These are phyloP conservation scores for Bettongia penicillata DNA, from an alignment of 2,113 vertebrate species.

Conservation along the genomic window DNA sequence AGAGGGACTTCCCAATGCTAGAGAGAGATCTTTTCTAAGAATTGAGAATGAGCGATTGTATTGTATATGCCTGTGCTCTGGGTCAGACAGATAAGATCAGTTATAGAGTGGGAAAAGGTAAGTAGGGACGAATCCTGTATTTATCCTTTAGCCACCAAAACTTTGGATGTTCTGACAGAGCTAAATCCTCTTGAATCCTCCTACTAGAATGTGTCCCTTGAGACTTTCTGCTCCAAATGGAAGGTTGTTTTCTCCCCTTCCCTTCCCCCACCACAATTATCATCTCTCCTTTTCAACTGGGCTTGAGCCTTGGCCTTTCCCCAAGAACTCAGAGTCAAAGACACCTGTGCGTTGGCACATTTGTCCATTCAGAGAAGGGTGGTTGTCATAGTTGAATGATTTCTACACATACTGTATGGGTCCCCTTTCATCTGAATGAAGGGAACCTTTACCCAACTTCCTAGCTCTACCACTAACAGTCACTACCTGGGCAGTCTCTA, in stretches of 20 bases:
- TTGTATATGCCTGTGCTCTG: background rate
- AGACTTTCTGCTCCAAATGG: background rate
- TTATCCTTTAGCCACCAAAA: background rate
- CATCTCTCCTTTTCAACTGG: background rate
- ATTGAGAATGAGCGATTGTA: background rate
- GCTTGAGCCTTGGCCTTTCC: background rate
- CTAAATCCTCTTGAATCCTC: background rate
- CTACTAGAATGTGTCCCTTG: background rate
- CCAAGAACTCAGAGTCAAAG: background rate
- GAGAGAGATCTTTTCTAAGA: background rate
- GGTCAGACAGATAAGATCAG: background rate
- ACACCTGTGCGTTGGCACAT: background rate
- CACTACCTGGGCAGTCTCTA: background rate
- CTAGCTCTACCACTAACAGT: background rate
- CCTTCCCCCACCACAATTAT: accelerated
- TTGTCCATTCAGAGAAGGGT: background rate
- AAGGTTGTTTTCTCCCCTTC: background rate
- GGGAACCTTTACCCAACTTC: background rate
- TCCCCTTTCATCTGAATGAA: background rate
- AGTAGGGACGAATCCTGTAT: background rate
- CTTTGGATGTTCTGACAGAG: background rate
- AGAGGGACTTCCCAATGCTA: background rate
- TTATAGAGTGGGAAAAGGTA: background rate
- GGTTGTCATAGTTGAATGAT: background rate
- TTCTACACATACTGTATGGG: background rate